phyloP scores from a whole-genome alignment of 2,797 vertebrate species.

The Oryzias dopingdopingensis region DNA sequence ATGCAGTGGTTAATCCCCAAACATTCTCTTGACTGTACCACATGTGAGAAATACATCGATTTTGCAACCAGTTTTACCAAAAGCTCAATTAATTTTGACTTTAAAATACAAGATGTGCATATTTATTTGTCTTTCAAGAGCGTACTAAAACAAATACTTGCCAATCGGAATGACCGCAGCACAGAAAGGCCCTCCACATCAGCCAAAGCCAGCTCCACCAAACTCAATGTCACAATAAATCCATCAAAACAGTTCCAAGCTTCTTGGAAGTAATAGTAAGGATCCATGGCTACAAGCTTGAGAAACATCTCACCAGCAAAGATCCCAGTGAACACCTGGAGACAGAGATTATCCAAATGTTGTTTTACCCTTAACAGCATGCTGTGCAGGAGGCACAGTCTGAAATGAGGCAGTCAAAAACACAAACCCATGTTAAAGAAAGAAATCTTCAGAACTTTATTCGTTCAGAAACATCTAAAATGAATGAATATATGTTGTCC shows the following conservation, averaged over 20 bases:
- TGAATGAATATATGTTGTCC: too few relatives aligned
- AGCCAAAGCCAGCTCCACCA: conserved; percentile 93
- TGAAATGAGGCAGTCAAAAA: background rate
- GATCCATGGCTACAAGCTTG: conserved; percentile 98
- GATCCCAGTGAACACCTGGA: conserved; percentile 97
- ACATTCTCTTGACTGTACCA: conserved; percentile 13
- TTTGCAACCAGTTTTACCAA: conserved; percentile 1
- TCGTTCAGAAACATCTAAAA: too few relatives aligned
- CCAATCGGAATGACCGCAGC: conserved; percentile 97
- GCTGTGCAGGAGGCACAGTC: background rate
- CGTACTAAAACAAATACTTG: conserved; percentile 63
- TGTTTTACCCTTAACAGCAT: conserved; percentile 4
- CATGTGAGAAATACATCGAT: background rate
- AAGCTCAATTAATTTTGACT: background rate
- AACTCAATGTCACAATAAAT: conserved; percentile 97
- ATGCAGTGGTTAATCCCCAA: conserved; percentile 18
- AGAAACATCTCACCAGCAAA: conserved; percentile 99
- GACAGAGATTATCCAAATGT: conserved; percentile 13
- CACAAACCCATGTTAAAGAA: background rate
- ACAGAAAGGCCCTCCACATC: conserved; percentile 97
- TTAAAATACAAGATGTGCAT: background rate
- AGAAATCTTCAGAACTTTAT: background rate
- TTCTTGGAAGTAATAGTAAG: conserved; percentile 99
- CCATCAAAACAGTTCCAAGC: conserved; percentile 99
- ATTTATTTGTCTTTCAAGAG: background rate